Base-by-base conservation (phyloP, 2,113 vertebrate genomes). In the Dolichallabes microphthalmus region DNA sequence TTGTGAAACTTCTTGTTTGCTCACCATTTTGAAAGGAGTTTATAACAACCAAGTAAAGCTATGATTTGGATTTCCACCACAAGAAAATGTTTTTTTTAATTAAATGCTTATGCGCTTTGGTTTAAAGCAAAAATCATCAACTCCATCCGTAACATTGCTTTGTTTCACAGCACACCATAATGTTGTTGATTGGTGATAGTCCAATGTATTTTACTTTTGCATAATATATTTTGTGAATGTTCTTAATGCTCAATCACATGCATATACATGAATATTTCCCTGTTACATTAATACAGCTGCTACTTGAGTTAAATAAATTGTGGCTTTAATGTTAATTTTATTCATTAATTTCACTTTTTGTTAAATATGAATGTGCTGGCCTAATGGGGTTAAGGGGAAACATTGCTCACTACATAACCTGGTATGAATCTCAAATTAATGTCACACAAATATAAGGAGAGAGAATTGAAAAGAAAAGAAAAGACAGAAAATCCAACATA, bases 291-390 rank as follows among this genome's bases (percentile, higher is more conserved):
- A 64, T 79, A 83, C 52, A 69, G 22, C 80, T 82, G 57, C 79
- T 14, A 19, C 60, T 61, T 86, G 35, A 60, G 84, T 82, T 88
- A 68, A 90, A 71, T n/a, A 39, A 80, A 86, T 80, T 74, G 30
- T 12, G 79, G 82, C 73, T 63, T 11, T 78, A 85, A 82, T 74
- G 52, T 82, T 88, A 74, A 83, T 86, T 82, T 81, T 66, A 45
- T 45, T 45, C 39, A 84, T 86, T 63, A 71, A 86, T 45, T 88
- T 84, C 64, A 86, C 79, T 63, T 76, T 85, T 80, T 79, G 53
- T 63, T 86, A 84, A 80, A 79, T 80, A 45, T 50, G 57, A 53
- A 52, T 13, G 55, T 7, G 71, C 15, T 75, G 82, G 25, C n/a
- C 58, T 63, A n/a, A 30, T 58, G 58, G 19, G 19, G 32, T 57